These are phyloP conservation scores for Trichechus manatus DNA, from an alignment of 2,113 vertebrate genomes.

Conservation along the genomic window DNA sequence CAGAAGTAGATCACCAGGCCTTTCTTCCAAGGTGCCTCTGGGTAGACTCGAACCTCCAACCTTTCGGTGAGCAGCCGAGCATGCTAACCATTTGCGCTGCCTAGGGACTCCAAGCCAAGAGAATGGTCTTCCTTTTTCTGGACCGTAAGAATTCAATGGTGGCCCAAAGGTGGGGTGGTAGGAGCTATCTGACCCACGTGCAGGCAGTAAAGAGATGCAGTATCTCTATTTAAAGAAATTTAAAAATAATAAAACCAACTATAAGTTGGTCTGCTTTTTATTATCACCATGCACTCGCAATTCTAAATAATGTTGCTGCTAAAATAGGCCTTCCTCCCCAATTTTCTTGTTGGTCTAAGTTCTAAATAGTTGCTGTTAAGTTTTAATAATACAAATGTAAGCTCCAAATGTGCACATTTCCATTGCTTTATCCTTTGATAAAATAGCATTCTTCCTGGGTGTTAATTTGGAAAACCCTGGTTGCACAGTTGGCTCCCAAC, in stretches of 20 bases:
- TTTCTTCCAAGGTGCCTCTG: no score
- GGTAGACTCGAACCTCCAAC: no score
- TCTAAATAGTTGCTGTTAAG: background rate
- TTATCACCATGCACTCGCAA: fast-evolving
- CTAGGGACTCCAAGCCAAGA: background rate
- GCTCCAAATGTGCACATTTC: background rate
- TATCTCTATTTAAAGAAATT: background rate
- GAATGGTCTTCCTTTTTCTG: background rate
- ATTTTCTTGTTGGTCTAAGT: background rate
- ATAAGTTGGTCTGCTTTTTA: background rate
- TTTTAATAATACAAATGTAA: background rate
- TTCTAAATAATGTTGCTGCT: background rate
- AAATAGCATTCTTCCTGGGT: background rate
- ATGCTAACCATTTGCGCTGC: no score
- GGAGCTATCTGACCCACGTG: background rate
- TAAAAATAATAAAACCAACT: background rate
- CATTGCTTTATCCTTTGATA: background rate
- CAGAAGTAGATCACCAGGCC: no score
- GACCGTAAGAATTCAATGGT: background rate
- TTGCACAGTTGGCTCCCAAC: fast-evolving
- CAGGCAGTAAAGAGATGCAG: fast-evolving
- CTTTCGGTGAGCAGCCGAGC: no score
- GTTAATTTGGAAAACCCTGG: background rate
- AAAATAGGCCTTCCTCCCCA: background rate
- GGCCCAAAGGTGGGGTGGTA: fast-evolving